Conservation (phyloP, 2,888 invertebrate genomes). For the Cerastis leucographa region DNA sequence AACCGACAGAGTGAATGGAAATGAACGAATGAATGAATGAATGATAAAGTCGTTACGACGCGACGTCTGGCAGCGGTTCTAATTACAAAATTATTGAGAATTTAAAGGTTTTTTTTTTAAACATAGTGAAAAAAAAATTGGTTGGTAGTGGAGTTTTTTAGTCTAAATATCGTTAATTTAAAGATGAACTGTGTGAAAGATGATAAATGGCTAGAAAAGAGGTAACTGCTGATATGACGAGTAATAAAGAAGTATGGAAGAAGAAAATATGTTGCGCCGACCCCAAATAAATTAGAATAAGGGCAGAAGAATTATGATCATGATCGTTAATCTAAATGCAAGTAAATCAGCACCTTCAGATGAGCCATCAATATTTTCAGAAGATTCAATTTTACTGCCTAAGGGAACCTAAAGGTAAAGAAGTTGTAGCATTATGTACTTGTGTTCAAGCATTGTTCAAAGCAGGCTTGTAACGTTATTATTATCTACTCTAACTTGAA, state of each 20-base stretch:
- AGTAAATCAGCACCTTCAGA: background rate
- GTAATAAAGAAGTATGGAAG: background rate
- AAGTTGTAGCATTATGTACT: constrained; percentile 9
- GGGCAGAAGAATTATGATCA: no score
- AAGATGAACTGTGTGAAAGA: background rate
- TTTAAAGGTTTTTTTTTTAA: background rate
- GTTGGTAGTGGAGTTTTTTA: background rate
- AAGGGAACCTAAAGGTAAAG: constrained; percentile 13
- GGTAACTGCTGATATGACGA: background rate
- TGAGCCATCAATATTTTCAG: background rate
- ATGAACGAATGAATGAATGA: constrained; percentile 84
- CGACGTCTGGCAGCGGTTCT: constrained; percentile 71
- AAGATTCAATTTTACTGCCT: background rate
- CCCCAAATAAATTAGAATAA: background rate
- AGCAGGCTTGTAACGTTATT: constrained; percentile 32
- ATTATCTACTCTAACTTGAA: constrained; percentile 31
- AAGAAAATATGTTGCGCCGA: background rate
- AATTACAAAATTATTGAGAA: constrained; percentile 78
- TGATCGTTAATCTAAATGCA: background rate
- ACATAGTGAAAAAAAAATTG: background rate
- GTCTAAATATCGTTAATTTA: background rate
- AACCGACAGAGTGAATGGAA: constrained; percentile 78
- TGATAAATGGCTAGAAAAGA: background rate
- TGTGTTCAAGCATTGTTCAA: constrained; percentile 28
- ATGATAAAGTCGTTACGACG: constrained; percentile 75